These are phyloP conservation scores for Pteronotus mesoamericanus DNA, from an alignment of 2,797 vertebrate genomes.

Conservation along the genomic window DNA sequence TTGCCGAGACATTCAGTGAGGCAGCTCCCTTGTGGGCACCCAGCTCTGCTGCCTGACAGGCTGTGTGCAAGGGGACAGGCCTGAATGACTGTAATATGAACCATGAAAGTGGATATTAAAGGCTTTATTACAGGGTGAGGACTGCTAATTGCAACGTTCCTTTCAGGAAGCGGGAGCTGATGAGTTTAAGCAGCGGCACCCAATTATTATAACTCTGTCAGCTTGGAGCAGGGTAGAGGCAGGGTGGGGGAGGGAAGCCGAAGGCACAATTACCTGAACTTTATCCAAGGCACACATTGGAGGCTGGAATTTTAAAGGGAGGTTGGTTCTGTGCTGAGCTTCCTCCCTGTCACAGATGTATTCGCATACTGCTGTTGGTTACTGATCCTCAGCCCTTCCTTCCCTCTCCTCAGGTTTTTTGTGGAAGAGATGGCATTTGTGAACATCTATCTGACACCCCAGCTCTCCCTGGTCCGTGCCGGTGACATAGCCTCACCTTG, in stretches of 20 bases:
- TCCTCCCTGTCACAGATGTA: not conserved
- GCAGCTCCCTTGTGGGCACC: conserved; percentile 64
- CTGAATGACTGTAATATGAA: conserved; percentile 73
- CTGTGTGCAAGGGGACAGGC: conserved; percentile 60
- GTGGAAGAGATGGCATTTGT: not conserved
- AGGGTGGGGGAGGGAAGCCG: conserved; percentile 18
- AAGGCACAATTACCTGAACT: conserved; percentile 78
- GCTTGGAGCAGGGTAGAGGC: conserved; percentile 57
- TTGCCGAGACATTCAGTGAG: conserved; percentile 27
- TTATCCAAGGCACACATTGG: conserved; percentile 59
- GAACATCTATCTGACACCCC: not conserved
- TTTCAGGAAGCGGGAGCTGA: conserved; percentile 80
- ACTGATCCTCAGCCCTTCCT: not conserved
- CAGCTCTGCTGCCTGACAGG: conserved; percentile 65
- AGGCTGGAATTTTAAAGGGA: conserved; percentile 66
- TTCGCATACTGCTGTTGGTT: not conserved
- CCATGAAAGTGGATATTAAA: conserved; percentile 76
- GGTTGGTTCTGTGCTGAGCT: not conserved
- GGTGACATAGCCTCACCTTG: not conserved
- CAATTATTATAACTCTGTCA: conserved; percentile 82
- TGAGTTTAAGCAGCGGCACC: conserved; percentile 81
- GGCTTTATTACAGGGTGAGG: conserved; percentile 81
- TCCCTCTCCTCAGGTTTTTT: not conserved
- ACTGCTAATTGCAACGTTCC: conserved; percentile 83
- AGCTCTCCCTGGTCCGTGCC: accelerated